A percentile compares a stretch with the other conserved stretches of the same genome.
These are phyloP conservation scores for Cydia pomonella DNA, from an alignment of 1,140 invertebrate genomes.

Conservation along the genomic window DNA sequence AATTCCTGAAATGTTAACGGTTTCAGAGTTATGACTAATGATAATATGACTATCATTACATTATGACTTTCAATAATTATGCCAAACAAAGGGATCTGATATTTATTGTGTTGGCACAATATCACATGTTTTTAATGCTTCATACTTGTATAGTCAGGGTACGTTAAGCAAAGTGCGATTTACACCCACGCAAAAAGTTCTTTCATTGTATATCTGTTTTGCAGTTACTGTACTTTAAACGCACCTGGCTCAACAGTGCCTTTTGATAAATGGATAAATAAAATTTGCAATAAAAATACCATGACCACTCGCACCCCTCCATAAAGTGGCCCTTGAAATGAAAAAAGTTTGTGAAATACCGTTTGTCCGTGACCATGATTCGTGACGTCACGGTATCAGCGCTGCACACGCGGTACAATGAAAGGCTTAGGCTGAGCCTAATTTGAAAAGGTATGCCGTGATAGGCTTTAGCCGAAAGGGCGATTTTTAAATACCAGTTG, in stretches of 20 bases:
- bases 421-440: neutral
- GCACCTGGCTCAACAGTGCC: neutral
- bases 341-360: conserved; percentile 27
- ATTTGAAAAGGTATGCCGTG: conserved; percentile 18
- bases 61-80: too few species aligned
- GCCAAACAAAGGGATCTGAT: too few species aligned
- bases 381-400: conserved; percentile 18
- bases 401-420: neutral
- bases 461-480: neutral
- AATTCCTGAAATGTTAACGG: too few species aligned
- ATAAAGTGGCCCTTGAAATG: neutral
- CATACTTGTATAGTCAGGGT: too few species aligned
- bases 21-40: too few species aligned
- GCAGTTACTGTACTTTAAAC: neutral
- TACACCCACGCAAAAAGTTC: too few species aligned
- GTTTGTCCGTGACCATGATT: conserved; percentile 17
- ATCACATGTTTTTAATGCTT: too few species aligned
- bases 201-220: too few species aligned
- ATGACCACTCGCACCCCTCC: conserved; percentile 9
- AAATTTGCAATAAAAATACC: neutral
- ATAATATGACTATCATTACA: too few species aligned
- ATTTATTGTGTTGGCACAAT: too few species aligned
- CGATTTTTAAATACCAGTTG: neutral
- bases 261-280: neutral
- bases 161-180: too few species aligned